These are phyloP conservation scores for Loris lydekkerianus DNA, from an alignment of 2,797 vertebrate genomes.

Conservation along the genomic window DNA sequence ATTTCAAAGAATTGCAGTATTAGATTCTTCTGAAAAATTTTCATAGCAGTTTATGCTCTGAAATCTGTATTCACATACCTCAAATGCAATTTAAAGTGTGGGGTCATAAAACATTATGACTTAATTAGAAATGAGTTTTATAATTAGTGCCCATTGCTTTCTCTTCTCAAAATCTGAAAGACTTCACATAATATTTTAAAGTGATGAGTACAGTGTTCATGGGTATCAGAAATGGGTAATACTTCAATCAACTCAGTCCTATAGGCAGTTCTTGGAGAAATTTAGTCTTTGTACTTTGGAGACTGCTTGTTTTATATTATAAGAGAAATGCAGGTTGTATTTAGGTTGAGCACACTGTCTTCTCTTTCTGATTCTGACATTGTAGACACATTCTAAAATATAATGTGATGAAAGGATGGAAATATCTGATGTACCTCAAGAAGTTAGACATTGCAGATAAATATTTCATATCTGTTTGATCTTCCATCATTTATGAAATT, in stretches of 20 bases:
- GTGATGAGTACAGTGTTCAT: background rate
- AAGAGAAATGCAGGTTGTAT: background rate
- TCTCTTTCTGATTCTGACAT: background rate
- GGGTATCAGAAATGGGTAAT: background rate
- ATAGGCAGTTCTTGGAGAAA: background rate
- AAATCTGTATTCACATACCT: constrained; percentile 32
- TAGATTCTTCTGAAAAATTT: constrained; percentile 1
- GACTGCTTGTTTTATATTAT: background rate
- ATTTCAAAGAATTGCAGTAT: constrained; percentile 11
- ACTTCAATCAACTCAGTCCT: background rate
- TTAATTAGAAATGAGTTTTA: constrained; percentile 56
- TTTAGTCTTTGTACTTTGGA: constrained; percentile 1
- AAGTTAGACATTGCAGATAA: background rate
- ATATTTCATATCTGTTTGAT: background rate
- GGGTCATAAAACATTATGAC: constrained; percentile 27
- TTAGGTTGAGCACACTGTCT: background rate
- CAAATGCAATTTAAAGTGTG: constrained; percentile 36
- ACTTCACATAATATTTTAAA: background rate
- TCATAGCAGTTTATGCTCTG: background rate
- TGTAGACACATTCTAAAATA: background rate
- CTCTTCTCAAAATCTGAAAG: constrained; percentile 56
- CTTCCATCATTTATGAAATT: background rate
- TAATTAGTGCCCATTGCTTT: constrained; percentile 42
- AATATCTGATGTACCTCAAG: background rate
- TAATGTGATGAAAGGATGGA: background rate